A percentile compares a stretch with the other conserved stretches of the same genome.
Conservation (phyloP, 2,113 vertebrate genomes). For the Pluvialis apricaria region DNA sequence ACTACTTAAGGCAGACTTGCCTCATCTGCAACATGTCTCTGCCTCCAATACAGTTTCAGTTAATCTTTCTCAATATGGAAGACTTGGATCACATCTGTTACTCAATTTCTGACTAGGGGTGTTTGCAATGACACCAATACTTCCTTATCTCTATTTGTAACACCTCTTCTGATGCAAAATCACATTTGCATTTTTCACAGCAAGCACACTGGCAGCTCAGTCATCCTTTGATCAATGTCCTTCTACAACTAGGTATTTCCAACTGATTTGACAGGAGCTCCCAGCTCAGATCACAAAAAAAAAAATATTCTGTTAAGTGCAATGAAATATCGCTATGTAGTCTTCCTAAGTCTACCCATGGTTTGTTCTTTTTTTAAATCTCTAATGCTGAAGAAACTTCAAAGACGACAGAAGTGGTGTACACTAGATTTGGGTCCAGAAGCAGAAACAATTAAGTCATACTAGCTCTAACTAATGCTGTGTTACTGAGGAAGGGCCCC, state of each 20-base stretch:
- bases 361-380: not conserved
- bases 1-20: not conserved
- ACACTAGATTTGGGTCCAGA: not conserved
- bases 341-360: accelerated
- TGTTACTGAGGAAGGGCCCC: not conserved
- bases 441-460: not conserved
- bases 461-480: not conserved
- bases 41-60: not conserved
- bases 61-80: not conserved
- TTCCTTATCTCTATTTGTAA: not conserved
- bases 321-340: not conserved
- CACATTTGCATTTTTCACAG: not conserved
- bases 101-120: not conserved
- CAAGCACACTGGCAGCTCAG: not conserved
- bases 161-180: not conserved
- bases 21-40: not conserved
- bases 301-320: not conserved
- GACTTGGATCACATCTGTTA: not conserved
- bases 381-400: not conserved
- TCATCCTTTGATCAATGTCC: not conserved
- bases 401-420: not conserved
- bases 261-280: not conserved
- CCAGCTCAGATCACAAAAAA: not conserved
- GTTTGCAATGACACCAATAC: not conserved
- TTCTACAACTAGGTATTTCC: not conserved